Conservation (phyloP, 1,140 invertebrate species). For the Cyclargus thomasi region DNA sequence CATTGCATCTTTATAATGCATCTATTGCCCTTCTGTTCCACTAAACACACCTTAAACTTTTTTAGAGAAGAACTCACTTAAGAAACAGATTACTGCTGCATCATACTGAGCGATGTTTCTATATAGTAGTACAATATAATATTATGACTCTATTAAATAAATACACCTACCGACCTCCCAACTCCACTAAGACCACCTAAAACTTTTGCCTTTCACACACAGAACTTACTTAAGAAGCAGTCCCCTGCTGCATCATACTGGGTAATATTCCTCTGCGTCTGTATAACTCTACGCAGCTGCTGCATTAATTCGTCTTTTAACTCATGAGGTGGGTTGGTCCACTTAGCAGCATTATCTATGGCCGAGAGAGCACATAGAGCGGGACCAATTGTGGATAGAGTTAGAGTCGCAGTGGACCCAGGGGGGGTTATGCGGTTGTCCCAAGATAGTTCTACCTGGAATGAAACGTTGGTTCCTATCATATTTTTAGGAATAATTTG, state of each 20-base stretch:
- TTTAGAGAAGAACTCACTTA: no score
- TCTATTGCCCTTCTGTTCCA: no score
- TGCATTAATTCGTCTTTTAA: constrained; percentile 38
- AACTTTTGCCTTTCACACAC: background rate
- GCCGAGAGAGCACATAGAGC: constrained; percentile 54
- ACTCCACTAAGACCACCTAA: no score
- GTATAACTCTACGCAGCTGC: constrained; percentile 40
- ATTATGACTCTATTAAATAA: no score
- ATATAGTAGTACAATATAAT: no score
- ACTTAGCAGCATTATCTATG: constrained; percentile 47
- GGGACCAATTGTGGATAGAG: constrained; percentile 46
- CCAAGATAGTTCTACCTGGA: constrained; percentile 49
- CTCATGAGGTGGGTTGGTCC: constrained; percentile 29
- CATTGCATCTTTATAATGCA: no score
- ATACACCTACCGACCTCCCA: no score
- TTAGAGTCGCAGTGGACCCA: constrained; percentile 37
- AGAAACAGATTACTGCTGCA: no score
- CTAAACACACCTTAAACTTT: no score
- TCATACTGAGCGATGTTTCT: no score
- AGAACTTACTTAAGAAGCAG: constrained; percentile 49
- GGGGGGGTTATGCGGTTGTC: constrained; percentile 41
- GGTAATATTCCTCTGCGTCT: constrained; percentile 49
- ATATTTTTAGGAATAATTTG: background rate
- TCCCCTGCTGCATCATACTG: constrained; percentile 51
- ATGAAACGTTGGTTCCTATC: background rate